Base-by-base conservation (phyloP, 1,140 invertebrate species). In the Drosophila obscura region DNA sequence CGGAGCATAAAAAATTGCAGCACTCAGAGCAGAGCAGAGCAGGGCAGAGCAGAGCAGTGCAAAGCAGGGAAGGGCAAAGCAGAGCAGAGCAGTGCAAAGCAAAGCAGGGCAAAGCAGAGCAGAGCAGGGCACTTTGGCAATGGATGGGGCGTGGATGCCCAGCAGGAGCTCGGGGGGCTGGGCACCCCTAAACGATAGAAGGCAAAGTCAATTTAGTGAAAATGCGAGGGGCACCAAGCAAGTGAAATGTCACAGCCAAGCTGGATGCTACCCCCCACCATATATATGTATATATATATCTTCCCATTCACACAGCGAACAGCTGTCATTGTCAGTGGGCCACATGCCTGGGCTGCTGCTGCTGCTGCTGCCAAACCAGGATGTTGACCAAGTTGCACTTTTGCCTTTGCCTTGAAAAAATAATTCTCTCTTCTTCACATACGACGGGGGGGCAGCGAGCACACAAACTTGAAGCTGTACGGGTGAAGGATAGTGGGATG, bases 1-100 rank as follows among this genome's bases (percentile, higher is more conserved):
- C 73, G 74, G 63, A 78, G 65, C 82, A 78, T 75, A 76, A 75
- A 88, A 85, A 85, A 85, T 85, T 72, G 78, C 66, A 72, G 79
- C 81, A 82, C 61, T 59, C 75, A 53, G 56, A 41, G 51, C 35
- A 55, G 15, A 1, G 19, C 16, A 16, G 16, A 16, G 16, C 16
- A 16, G 16, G 16, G 16, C 16, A 16, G 0, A 1, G 16, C 16
- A 16, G 1, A 16, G 16, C 16, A 16, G 16, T 0, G 19, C 19
- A 19, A 1, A 1, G 19, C 19, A 19, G n/a, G n/a, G n/a, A n/a
- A n/a, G n/a, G n/a, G n/a, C 75, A 53, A 52, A 41, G 51, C 35
- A 55, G 15, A 1, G 19, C 16, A 16, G 16, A 16, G 16, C 16
- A 16, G 16, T 0, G 16, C 16, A 16, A 0, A 1, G 16, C 16